Evolutionary conservation across 2,113 vertebrate genomes (phyloP), one percentile per base, ranked within the genome.

Genomic region (Oxyura jamaicensis): DNA sequence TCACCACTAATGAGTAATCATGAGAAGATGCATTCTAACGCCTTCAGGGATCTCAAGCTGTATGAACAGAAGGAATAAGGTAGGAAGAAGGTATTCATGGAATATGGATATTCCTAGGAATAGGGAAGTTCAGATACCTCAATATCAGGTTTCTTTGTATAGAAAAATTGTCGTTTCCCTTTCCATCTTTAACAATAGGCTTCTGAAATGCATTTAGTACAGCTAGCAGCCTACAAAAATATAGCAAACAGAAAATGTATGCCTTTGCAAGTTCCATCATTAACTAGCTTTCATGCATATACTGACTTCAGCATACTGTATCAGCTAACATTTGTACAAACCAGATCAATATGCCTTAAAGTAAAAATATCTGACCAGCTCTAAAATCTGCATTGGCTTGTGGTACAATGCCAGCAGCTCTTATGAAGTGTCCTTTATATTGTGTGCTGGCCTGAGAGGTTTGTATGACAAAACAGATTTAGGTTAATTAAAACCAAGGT

Each of bases 401-500:
- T 44, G 91, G 5, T 68, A 76, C 58, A 81, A 90, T 1, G 3
- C 46, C 76, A 95, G 80, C 91, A 91, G 44, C 59, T 93, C 91
- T 89, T 67, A 29, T n/a, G 22, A 41, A 48, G 11, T 6, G 13
- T 89, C 62, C 86, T 87, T 89, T 65, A 55, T 11, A 71, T 13
- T 15, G 36, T 42, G 62, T 18, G 63, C 71, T 78, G 77, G 26
- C 80, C 81, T 55, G n/a, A 7, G 63, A 94, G 67, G 39, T 13
- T 23, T 35, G 10, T 25, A 31, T 50, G 58, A 84, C 86, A 93
- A 86, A 93, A 62, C 6, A 44, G 29, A 29, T 76, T 83, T 35
- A 29, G 52, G 33, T 78, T 95, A 96, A 95, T 88, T 94, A 94
- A 44, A 87, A 52, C 8, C 65, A 83, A 92, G 52, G 93, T 76